phyloP scores from a whole-genome alignment of 2,797 vertebrate species.

The Pyrocephalus nanus region DNA sequence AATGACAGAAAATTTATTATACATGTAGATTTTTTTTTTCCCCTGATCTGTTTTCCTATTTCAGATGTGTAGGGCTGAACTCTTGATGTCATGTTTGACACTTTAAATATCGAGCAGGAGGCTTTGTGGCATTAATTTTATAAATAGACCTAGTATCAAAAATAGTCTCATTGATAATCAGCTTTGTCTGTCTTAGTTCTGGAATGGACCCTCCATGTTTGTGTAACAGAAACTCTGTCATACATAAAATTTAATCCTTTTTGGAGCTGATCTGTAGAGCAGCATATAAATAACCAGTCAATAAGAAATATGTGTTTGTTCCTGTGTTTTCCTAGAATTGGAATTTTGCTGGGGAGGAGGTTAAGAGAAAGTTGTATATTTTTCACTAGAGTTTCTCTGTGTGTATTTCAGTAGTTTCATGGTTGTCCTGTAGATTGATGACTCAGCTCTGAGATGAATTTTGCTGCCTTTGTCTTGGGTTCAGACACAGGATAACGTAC shows the following conservation, averaged over 20 bases:
- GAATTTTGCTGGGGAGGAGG: neutral
- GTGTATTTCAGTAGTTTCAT: neutral
- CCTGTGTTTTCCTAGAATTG: neutral
- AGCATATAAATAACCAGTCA: neutral
- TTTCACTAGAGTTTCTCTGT: neutral
- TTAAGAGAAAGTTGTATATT: neutral
- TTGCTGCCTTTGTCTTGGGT: neutral
- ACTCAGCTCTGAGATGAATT: neutral
- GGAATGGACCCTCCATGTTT: neutral
- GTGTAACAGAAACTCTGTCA: neutral
- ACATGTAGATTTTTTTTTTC: rapidly evolving
- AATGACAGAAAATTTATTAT: neutral
- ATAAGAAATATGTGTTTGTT: neutral
- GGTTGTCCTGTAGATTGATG: neutral
- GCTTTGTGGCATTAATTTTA: slow-evolving; percentile 49
- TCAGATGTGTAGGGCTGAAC: neutral
- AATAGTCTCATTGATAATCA: slow-evolving; percentile 57
- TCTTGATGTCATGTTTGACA: neutral
- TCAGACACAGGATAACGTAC: neutral
- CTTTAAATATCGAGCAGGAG: slow-evolving; percentile 25
- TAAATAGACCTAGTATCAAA: slow-evolving; percentile 47
- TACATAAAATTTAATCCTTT: neutral
- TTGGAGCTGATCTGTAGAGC: neutral
- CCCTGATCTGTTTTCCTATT: neutral
- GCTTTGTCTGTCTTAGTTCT: slow-evolving; percentile 52